Evolutionary conservation across 2,888 invertebrate genomes (phyloP).

Genomic region (Fragum fragum): DNA sequence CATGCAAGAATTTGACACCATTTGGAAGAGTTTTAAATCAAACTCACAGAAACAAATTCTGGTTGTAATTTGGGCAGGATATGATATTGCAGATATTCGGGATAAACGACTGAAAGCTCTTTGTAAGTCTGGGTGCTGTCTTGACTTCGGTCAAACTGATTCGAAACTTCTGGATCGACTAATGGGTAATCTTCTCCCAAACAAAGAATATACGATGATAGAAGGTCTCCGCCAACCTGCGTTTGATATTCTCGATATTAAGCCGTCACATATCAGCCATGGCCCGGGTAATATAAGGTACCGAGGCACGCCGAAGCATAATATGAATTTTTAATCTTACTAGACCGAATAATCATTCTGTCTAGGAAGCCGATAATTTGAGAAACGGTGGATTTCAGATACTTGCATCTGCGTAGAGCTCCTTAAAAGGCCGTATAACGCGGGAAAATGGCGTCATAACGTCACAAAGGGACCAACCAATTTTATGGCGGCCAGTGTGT

Average conservation of each 20-base stretch:
- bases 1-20: conserved; percentile 13
- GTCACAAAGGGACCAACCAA: too few species aligned
- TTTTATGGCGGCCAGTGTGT: too few species aligned
- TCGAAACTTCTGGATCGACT: neutral
- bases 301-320: too few species aligned
- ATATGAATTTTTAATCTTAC: too few species aligned
- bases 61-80: conserved; percentile 11
- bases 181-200: neutral
- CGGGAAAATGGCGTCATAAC: too few species aligned
- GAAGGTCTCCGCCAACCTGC: neutral
- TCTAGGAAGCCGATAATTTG: too few species aligned
- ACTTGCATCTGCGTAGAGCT: too few species aligned
- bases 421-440: too few species aligned
- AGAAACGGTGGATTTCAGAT: too few species aligned
- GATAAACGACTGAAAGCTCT: neutral
- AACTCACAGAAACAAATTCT: conserved; percentile 12
- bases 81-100: neutral
- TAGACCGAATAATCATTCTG: too few species aligned
- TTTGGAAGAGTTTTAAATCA: conserved; percentile 25
- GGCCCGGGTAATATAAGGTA: neutral
- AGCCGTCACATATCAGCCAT: neutral
- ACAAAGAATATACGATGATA: neutral
- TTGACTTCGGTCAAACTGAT: neutral
- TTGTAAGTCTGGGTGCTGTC: neutral
- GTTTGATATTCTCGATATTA: neutral